Conservation (phyloP, 2,113 vertebrate genomes). For the Phylloscopus trochilus region DNA sequence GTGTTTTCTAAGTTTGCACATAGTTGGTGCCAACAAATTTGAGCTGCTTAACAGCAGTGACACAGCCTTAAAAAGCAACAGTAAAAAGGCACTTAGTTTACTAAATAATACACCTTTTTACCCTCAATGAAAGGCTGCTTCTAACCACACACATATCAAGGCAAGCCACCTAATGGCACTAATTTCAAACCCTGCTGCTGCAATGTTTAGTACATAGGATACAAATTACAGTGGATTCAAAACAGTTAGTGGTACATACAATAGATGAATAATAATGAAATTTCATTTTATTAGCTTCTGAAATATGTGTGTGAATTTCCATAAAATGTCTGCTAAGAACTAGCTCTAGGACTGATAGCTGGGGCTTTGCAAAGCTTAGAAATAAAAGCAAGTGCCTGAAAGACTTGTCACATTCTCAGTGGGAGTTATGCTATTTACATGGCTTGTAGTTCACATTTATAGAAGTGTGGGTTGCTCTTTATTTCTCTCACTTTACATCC, state of each 20-base stretch:
- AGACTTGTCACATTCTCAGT: neutral
- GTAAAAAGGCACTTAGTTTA: constrained; percentile 49
- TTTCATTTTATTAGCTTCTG: neutral
- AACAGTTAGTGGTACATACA: neutral
- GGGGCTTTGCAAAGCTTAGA: neutral
- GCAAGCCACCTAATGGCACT: neutral
- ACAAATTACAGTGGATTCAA: constrained; percentile 26
- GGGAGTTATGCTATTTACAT: neutral
- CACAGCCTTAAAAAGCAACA: neutral
- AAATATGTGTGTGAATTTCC: neutral
- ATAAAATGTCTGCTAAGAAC: neutral
- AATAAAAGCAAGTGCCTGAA: neutral
- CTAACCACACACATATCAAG: neutral
- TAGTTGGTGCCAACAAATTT: neutral
- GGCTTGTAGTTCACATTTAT: neutral
- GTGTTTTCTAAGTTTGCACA: neutral
- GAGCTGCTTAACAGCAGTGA: neutral
- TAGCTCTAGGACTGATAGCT: neutral
- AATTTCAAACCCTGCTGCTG: constrained; percentile 23
- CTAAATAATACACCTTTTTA: constrained; percentile 25
- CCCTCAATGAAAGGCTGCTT: neutral
- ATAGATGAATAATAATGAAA: neutral
- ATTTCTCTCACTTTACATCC: constrained; percentile 24
- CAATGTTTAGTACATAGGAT: neutral
- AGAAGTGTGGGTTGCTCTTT: neutral